phyloP scores from a whole-genome alignment of 23 tunicate species.

The Oikopleura albicans region DNA sequence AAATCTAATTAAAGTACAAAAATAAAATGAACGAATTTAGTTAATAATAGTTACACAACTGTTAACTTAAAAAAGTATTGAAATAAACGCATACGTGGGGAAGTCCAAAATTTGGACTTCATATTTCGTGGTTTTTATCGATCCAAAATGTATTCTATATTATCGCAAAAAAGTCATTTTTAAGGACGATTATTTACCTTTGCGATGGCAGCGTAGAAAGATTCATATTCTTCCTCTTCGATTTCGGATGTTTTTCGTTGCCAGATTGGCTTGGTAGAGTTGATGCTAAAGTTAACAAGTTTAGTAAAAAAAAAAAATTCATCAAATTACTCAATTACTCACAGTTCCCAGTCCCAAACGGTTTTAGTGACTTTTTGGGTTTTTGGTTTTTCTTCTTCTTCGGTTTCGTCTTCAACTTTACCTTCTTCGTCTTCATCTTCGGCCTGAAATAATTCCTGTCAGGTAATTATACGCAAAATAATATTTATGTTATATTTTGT shows the following conservation, averaged over 20 bases:
- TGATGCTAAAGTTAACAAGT: too few relatives aligned
- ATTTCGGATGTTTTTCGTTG: slow-evolving; percentile 81
- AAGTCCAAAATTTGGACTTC: not conserved
- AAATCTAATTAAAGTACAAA: too few relatives aligned
- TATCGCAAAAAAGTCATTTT: not conserved
- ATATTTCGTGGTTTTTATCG: not conserved
- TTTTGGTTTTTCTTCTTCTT: slow-evolving; percentile 75
- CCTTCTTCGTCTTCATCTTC: not conserved
- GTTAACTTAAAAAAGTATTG: too few relatives aligned
- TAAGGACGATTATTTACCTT: slow-evolving; percentile 48
- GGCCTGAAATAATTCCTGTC: too few relatives aligned
- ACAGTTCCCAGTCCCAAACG: slow-evolving; percentile 97
- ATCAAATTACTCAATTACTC: too few relatives aligned
- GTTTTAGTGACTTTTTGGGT: slow-evolving; percentile 79
- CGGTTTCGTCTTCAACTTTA: slow-evolving; percentile 86
- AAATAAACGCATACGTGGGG: not conserved
- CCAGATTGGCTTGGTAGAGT: slow-evolving; percentile 89
- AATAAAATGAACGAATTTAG: too few relatives aligned
- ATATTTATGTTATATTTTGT: too few relatives aligned
- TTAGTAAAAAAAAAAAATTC: too few relatives aligned
- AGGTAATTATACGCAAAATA: too few relatives aligned
- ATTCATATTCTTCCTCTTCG: slow-evolving; percentile 71
- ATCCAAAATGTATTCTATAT: not conserved
- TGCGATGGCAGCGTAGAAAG: slow-evolving; percentile 74
- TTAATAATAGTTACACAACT: too few relatives aligned